These are phyloP conservation scores for Agriotes lineatus DNA, from an alignment of 2,888 invertebrate species.

Conservation along the genomic window DNA sequence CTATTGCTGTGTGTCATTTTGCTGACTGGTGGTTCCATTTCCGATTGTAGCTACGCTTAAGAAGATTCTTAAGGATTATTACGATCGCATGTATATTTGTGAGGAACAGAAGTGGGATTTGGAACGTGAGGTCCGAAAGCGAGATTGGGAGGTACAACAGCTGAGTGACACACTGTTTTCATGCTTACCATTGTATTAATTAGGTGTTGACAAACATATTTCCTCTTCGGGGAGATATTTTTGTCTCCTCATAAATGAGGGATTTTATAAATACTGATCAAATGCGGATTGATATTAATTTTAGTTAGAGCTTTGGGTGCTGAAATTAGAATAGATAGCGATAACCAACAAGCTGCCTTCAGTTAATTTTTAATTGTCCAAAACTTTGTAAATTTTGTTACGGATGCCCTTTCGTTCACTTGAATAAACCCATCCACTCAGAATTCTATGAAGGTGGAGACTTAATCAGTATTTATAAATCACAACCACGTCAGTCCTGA, in stretches of 20 bases:
- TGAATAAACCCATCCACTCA: too few species aligned
- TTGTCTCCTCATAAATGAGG: conserved; percentile 3
- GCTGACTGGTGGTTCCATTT: conserved; percentile 65
- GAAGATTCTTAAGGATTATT: conserved; percentile 95
- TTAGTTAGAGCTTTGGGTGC: neutral
- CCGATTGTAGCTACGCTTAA: conserved; percentile 85
- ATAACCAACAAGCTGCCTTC: neutral
- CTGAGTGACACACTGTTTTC: conserved; percentile 46
- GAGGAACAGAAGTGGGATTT: conserved; percentile 99
- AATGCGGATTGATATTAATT: neutral
- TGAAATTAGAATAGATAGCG: neutral
- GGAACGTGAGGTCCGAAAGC: conserved; percentile 99
- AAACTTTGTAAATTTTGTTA: too few species aligned
- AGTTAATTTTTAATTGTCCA: neutral
- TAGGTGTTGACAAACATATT: conserved; percentile 28
- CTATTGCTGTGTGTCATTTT: conserved; percentile 47
- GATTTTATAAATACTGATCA: conserved; percentile 32
- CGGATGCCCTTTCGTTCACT: too few species aligned
- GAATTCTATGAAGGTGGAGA: neutral
- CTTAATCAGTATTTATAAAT: conserved; percentile 37
- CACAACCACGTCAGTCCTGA: conserved; percentile 49
- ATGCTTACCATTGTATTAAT: conserved; percentile 36
- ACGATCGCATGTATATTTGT: conserved; percentile 96
- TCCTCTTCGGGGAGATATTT: conserved; percentile 6
- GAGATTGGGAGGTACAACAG: conserved; percentile 96